These are phyloP conservation scores for Chrysochloris asiatica DNA, from an alignment of 2,113 vertebrate species.

Conservation along the genomic window DNA sequence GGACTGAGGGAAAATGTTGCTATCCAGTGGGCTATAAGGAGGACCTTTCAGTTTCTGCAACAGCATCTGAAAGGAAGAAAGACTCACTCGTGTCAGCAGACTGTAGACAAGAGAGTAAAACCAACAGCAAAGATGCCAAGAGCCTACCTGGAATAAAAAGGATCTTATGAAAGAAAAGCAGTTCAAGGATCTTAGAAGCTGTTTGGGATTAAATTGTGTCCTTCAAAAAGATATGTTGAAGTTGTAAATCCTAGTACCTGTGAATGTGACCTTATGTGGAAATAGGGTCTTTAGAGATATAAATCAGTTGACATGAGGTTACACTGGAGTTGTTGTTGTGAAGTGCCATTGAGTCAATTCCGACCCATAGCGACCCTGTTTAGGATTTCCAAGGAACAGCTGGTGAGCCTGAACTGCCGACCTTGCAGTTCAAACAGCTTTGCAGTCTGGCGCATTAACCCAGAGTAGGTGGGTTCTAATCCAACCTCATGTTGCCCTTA, in stretches of 20 bases:
- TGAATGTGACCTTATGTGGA: neutral
- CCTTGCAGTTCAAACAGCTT: too few species aligned
- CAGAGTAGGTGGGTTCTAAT: neutral
- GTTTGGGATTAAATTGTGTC: neutral
- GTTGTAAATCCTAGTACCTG: neutral
- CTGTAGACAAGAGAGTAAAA: slow-evolving; percentile 48
- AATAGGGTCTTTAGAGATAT: neutral
- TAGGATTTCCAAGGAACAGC: too few species aligned
- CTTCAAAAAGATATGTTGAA: neutral
- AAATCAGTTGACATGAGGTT: neutral
- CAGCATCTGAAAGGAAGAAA: slow-evolving; percentile 89
- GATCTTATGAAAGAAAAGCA: neutral
- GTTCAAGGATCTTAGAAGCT: neutral
- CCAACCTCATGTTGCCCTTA: neutral
- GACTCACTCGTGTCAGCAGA: too few species aligned
- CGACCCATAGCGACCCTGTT: too few species aligned
- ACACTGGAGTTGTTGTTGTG: too few species aligned
- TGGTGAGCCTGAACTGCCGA: too few species aligned
- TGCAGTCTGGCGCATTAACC: too few species aligned
- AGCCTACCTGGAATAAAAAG: neutral
- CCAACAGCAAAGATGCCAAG: neutral
- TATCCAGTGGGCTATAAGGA: slow-evolving; percentile 89
- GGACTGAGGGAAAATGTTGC: slow-evolving; percentile 87
- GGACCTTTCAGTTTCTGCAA: slow-evolving; percentile 96
- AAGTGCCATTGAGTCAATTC: too few species aligned